A percentile compares a stretch with the other conserved stretches of the same genome.
These are phyloP conservation scores for Avahi laniger DNA, from an alignment of 2,797 vertebrate species.

Conservation along the genomic window DNA sequence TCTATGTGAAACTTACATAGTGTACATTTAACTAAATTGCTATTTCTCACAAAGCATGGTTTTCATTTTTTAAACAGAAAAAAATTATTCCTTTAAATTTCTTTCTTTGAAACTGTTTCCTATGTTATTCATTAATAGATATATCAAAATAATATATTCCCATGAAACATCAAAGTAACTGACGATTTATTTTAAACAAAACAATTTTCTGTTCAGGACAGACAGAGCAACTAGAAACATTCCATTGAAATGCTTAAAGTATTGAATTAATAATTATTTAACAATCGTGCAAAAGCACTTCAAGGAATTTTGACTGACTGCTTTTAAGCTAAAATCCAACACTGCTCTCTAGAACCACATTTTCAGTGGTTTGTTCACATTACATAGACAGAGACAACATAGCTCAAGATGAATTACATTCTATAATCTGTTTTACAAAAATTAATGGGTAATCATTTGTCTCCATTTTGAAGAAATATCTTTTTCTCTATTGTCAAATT, in stretches of 20 bases:
- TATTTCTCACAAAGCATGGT: constrained; percentile 19
- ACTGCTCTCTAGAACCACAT: background rate
- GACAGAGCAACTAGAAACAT: background rate
- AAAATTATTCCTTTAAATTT: background rate
- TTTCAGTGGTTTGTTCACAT: background rate
- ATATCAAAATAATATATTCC: constrained; percentile 6
- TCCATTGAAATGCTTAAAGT: background rate
- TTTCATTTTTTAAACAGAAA: constrained; percentile 26
- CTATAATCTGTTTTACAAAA: background rate
- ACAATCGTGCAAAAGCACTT: background rate
- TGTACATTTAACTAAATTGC: background rate
- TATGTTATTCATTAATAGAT: constrained; percentile 11
- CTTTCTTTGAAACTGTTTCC: constrained; percentile 28
- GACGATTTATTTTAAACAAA: constrained; percentile 26
- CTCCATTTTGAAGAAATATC: background rate
- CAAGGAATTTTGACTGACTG: background rate
- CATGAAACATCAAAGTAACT: constrained; percentile 4
- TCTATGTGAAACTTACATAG: background rate
- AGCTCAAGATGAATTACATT: background rate
- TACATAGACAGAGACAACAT: background rate
- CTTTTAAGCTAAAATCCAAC: constrained; percentile 22
- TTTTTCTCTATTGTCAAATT: constrained; percentile 24
- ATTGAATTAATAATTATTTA: background rate
- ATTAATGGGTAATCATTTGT: background rate
- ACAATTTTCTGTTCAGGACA: constrained; percentile 20